These are phyloP conservation scores for Sylvia atricapilla DNA, from an alignment of 2,113 vertebrate species.

Conservation along the genomic window DNA sequence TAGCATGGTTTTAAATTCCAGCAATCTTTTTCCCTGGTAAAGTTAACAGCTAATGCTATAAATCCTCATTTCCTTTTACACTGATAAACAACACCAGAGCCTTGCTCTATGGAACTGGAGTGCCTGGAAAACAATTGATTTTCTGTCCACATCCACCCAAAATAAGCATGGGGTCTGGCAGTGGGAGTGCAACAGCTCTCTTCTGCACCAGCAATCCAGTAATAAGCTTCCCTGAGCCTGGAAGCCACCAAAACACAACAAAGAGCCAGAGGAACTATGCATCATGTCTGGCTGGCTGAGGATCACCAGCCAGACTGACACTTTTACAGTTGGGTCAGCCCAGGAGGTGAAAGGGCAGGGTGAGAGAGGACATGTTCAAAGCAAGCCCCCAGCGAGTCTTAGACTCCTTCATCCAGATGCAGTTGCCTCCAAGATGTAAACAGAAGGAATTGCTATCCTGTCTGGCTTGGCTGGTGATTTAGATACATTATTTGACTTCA, in stretches of 20 bases:
- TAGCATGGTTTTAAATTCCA: neutral
- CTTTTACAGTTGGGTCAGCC: constrained; percentile 18
- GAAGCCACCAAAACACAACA: neutral
- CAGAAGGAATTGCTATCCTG: neutral
- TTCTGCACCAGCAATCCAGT: neutral
- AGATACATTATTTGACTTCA: neutral
- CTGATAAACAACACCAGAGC: neutral
- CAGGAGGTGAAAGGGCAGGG: neutral
- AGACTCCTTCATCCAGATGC: constrained; percentile 4
- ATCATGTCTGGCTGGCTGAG: neutral
- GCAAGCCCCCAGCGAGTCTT: neutral
- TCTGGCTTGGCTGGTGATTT: neutral
- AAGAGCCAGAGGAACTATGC: neutral
- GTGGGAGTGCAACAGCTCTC: neutral
- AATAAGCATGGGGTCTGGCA: neutral
- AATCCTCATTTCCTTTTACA: constrained; percentile 21
- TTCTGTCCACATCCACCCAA: neutral
- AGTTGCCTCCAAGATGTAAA: neutral
- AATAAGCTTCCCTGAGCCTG: neutral
- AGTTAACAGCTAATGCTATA: neutral
- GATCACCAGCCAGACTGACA: neutral
- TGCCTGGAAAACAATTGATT: neutral
- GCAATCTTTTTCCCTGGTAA: neutral
- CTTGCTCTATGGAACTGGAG: neutral
- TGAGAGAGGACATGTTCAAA: neutral